Percentiles rank a stretch among this genome's conserved stretches.
phyloP scores from a whole-genome alignment of 2,113 vertebrate species.

The Solea solea region DNA sequence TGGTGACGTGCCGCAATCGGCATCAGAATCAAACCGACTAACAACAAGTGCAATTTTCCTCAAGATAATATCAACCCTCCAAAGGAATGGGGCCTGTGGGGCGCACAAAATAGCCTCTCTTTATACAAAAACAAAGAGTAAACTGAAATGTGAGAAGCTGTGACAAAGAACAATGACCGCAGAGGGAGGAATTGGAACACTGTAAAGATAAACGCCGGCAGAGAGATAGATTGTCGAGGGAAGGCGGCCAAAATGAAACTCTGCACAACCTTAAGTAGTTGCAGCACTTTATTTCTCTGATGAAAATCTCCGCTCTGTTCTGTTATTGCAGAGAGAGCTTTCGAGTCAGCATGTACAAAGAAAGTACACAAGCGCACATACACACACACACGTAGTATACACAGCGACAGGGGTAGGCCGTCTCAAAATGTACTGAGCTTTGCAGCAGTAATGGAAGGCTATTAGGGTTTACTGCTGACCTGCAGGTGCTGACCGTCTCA shows the following conservation, averaged over 20 bases:
- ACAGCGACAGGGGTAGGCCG: slow-evolving; percentile 2
- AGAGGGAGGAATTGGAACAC: slow-evolving; percentile 16
- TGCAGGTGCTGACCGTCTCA: slow-evolving; percentile 41
- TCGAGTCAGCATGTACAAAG: slow-evolving; percentile 37
- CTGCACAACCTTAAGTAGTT: slow-evolving; percentile 18
- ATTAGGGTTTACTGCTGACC: slow-evolving; percentile 58
- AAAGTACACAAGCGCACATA: neutral
- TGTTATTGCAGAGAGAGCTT: slow-evolving; percentile 40
- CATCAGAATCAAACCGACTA: slow-evolving; percentile 12
- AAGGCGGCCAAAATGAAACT: slow-evolving; percentile 38
- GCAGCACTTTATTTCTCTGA: slow-evolving; percentile 28
- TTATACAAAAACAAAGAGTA: neutral
- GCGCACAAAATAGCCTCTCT: neutral
- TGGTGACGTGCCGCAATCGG: neutral
- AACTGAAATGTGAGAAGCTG: slow-evolving; percentile 23
- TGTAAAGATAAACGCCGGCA: slow-evolving; percentile 28
- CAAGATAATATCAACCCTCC: slow-evolving; percentile 1
- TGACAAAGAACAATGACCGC: slow-evolving; percentile 17
- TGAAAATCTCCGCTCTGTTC: slow-evolving; percentile 33
- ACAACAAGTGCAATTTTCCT: slow-evolving; percentile 13
- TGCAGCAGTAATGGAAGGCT: slow-evolving; percentile 30
- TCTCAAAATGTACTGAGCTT: slow-evolving; percentile 36
- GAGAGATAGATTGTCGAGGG: slow-evolving; percentile 22
- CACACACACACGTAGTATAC: slow-evolving; percentile 6
- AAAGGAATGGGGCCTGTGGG: neutral